Conservation (phyloP, 1,140 invertebrate species). For the Temnothorax nylanderi region DNA sequence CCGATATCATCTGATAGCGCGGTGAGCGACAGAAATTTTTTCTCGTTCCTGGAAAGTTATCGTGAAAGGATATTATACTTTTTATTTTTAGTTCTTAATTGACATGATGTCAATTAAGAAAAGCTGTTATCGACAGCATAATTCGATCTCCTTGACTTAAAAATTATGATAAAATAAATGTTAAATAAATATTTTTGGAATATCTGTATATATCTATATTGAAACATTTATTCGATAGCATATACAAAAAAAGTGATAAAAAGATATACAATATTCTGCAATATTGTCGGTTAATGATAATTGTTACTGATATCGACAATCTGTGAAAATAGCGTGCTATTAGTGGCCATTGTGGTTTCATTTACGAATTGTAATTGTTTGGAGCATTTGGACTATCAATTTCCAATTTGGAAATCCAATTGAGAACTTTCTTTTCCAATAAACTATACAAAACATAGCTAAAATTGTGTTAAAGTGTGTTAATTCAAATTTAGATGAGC, state of each 20-base stretch:
- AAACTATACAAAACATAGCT: not conserved
- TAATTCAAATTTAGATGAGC: not conserved
- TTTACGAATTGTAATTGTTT: slow-evolving; percentile 12
- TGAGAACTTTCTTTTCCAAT: not conserved
- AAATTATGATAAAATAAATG: not conserved
- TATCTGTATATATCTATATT: not conserved
- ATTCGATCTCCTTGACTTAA: not conserved
- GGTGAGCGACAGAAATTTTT: slow-evolving; percentile 6
- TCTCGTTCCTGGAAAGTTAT: not conserved
- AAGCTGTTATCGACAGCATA: not conserved
- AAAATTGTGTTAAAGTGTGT: slow-evolving; percentile 9
- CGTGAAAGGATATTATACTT: not conserved
- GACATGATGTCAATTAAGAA: not conserved
- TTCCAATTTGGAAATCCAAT: slow-evolving; percentile 14
- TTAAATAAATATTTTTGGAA: not conserved
- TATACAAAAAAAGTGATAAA: not conserved
- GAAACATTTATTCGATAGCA: not conserved
- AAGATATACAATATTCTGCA: not conserved
- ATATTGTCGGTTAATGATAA: not conserved
- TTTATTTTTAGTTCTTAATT: not conserved
- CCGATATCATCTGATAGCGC: not conserved
- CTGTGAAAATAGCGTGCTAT: not conserved
- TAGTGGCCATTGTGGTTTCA: slow-evolving; percentile 12
- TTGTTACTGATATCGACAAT: not conserved
- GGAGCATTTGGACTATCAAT: slow-evolving; percentile 13